These are phyloP conservation scores for Erebia aethiops DNA, from an alignment of 2,888 invertebrate species.

Conservation along the genomic window DNA sequence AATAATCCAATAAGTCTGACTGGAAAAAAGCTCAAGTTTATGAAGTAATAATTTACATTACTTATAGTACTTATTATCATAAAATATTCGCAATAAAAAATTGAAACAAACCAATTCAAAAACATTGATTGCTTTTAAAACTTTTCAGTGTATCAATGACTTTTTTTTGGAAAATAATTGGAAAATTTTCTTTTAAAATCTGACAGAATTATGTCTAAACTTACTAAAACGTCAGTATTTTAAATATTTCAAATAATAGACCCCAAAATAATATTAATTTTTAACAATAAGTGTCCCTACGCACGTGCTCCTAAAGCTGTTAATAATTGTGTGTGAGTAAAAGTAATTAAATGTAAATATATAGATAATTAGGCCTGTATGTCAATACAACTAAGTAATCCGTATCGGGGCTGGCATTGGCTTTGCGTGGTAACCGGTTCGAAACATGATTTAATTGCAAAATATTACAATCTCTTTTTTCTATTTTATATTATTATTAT, in stretches of 20 bases:
- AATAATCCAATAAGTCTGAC: no score
- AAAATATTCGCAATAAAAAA: no score
- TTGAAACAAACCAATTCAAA: no score
- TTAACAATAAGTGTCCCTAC: background rate
- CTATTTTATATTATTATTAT: conserved; percentile 3
- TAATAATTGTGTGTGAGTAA: background rate
- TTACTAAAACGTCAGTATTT: no score
- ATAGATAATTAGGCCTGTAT: conserved; percentile 10
- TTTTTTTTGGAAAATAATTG: no score
- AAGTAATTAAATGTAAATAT: conserved; percentile 1
- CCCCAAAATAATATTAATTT: background rate
- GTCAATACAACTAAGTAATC: conserved; percentile 12
- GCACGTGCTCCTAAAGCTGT: background rate
- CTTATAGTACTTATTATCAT: no score
- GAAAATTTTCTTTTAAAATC: no score
- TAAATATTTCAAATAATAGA: background rate
- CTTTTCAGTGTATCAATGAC: no score
- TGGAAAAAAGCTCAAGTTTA: no score
- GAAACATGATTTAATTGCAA: conserved; percentile 12
- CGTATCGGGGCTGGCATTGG: conserved; percentile 23
- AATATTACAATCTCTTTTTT: conserved; percentile 26
- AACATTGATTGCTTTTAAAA: no score
- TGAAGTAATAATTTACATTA: no score
- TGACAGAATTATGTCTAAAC: no score
- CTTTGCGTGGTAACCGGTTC: conserved; percentile 22